Evolutionary conservation across 2,888 invertebrate genomes (phyloP), one percentile per base, ranked within the genome.

Genomic region (Andrena haemorrhoa): DNA sequence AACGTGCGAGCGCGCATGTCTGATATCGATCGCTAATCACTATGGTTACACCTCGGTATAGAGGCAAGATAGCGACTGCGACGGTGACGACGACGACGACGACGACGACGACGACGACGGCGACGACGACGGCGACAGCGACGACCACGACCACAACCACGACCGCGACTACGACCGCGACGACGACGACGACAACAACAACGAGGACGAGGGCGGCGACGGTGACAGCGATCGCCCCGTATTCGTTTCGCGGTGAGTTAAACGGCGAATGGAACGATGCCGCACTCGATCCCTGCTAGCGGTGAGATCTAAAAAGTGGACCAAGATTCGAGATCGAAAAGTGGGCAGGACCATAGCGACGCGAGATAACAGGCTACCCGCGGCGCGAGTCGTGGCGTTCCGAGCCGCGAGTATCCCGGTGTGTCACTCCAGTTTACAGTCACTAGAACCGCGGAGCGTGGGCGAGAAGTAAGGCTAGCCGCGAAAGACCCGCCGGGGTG

Each of bases 21-120:
- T 86, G 81, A 71, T 85, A 93, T 93, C 91, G 93, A 93, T 91
- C 91, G 90, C 83, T 88, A 90, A 93, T 93, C 91, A 89, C 89
- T 92, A 93, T 93, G 92, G 92, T 91, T 90, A 93, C 92, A 89
- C 87, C 89, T 90, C 86, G 86, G 86, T 82, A 87, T 86, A 85
- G 85, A 84, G 82, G 86, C 77, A 73, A 74, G 79, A 84, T 81
- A 56, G 73, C 72, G 75, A 83, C 74, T 73, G 78, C 49, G 82
- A 71, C 79, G 69, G 35, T 56, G 56, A 69, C 68, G 81, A 77
- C 77, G 80, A 72, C 79, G 53, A 29, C 75, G 70, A 29, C 82
- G 70, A 35, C 78, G 56, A 47, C 73, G 65, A 51, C 79, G 58
- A 58, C 70, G 60, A 68, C 56, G 47, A 8, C 73, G 63, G 35